A percentile compares a stretch with the other conserved stretches of the same genome.
phyloP scores from a whole-genome alignment of 2,113 vertebrate genomes.

The Myrmecobius fasciatus region DNA sequence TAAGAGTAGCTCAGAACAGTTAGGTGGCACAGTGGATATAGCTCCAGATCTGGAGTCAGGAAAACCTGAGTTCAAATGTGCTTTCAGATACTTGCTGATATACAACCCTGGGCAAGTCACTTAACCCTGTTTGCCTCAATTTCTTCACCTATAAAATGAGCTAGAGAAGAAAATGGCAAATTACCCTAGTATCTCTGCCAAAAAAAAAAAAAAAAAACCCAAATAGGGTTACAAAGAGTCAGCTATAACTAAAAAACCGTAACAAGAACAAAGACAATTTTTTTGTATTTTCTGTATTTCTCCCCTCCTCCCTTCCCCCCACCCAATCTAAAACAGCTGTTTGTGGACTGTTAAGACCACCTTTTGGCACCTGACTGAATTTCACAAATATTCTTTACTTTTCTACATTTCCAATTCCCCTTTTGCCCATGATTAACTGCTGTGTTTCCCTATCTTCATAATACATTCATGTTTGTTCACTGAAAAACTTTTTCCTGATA shows the following conservation, averaged over 20 bases:
- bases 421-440: slow-evolving; percentile 1
- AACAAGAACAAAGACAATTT: background rate
- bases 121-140: no score
- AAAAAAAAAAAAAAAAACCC: no score
- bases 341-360: background rate
- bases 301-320: no score
- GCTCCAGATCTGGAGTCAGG: background rate
- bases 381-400: background rate
- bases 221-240: background rate
- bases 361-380: slow-evolving; percentile 8
- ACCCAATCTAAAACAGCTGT: background rate
- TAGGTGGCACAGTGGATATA: background rate
- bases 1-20: background rate
- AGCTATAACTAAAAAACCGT: background rate
- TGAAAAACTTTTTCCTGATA: background rate
- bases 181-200: no score
- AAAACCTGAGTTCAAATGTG: background rate
- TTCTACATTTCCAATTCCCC: background rate
- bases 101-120: background rate
- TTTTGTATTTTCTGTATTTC: background rate
- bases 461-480: background rate
- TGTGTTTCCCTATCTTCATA: background rate
- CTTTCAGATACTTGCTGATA: background rate
- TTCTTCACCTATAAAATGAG: no score
- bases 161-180: no score